Evolutionary conservation across 2,888 invertebrate genomes (phyloP).

Genomic region (Colletes collaris): DNA sequence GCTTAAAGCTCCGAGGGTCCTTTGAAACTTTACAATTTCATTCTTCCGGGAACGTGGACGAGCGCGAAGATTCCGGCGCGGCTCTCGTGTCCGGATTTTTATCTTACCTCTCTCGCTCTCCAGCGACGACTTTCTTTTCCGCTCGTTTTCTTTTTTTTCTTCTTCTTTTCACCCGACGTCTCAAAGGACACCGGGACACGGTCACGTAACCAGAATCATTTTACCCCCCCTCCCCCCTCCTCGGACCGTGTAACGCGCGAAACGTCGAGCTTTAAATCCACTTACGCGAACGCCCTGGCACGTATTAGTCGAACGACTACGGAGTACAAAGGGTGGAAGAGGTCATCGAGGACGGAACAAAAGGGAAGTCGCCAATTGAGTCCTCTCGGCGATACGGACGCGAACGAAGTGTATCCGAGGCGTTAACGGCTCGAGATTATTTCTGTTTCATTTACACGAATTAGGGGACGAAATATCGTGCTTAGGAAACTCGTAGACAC

Average conservation of each 20-base stretch:
- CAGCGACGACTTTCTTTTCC: constrained; percentile 29
- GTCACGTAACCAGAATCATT: constrained; percentile 58
- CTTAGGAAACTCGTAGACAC: too few relatives aligned
- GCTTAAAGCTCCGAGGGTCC: constrained; percentile 73
- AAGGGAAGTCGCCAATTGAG: not conserved
- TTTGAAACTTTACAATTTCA: constrained; percentile 76
- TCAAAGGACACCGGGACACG: constrained; percentile 45
- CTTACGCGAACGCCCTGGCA: constrained; percentile 12
- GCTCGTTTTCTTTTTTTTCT: not conserved
- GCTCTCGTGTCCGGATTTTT: constrained; percentile 56
- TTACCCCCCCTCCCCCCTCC: constrained; percentile 3
- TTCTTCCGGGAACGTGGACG: constrained; percentile 66
- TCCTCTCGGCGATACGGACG: too few relatives aligned
- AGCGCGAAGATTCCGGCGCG: constrained; percentile 63
- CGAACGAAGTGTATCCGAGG: too few relatives aligned
- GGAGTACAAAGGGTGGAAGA: constrained; percentile 38
- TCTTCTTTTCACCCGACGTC: not conserved
- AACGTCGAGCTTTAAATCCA: constrained; percentile 35
- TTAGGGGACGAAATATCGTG: too few relatives aligned
- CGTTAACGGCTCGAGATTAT: too few relatives aligned
- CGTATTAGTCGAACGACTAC: constrained; percentile 11
- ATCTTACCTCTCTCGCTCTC: constrained; percentile 24
- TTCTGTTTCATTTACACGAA: too few relatives aligned
- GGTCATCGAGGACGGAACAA: not conserved
- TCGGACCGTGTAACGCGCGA: constrained; percentile 11